Percentiles rank a stretch among this genome's conserved stretches.
Evolutionary conservation across 2,797 vertebrate genomes (phyloP).

Genomic region (Loris lydekkerianus): DNA sequence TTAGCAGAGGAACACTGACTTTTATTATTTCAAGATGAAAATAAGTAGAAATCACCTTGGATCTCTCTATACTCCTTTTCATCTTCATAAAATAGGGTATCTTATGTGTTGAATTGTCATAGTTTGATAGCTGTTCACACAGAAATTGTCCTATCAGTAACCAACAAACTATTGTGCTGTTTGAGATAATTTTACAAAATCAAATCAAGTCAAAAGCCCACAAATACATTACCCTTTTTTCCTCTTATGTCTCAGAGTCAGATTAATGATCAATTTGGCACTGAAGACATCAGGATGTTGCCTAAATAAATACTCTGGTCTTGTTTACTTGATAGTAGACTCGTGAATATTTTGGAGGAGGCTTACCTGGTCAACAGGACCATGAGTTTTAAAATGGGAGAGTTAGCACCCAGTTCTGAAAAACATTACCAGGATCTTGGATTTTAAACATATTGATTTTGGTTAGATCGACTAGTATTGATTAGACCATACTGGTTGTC

Average conservation of each 20-base stretch:
- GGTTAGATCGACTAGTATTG: conserved; percentile 42
- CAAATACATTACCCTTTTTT: neutral
- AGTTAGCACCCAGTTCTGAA: neutral
- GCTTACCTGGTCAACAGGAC: neutral
- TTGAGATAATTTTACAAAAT: conserved; percentile 39
- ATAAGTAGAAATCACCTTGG: neutral
- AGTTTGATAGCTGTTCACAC: neutral
- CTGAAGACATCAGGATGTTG: conserved; percentile 15
- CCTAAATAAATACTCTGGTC: conserved; percentile 34
- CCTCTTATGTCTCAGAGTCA: conserved; percentile 20
- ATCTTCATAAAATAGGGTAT: neutral
- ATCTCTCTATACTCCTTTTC: neutral
- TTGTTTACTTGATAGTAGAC: conserved; percentile 17
- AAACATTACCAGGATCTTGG: neutral
- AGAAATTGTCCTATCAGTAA: neutral
- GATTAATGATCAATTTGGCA: conserved; percentile 19
- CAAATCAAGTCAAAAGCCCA: neutral
- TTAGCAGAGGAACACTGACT: neutral
- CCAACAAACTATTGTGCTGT: neutral
- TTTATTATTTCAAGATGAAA: conserved; percentile 46
- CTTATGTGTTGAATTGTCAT: neutral
- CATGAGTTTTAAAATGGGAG: conserved; percentile 17
- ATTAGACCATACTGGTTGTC: conserved; percentile 51
- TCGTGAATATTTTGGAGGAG: conserved; percentile 25
- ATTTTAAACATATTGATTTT: conserved; percentile 58